These are phyloP conservation scores for Paragorgia papillata DNA, from an alignment of 92 coral and sea anemone genomes.

Conservation along the genomic window DNA sequence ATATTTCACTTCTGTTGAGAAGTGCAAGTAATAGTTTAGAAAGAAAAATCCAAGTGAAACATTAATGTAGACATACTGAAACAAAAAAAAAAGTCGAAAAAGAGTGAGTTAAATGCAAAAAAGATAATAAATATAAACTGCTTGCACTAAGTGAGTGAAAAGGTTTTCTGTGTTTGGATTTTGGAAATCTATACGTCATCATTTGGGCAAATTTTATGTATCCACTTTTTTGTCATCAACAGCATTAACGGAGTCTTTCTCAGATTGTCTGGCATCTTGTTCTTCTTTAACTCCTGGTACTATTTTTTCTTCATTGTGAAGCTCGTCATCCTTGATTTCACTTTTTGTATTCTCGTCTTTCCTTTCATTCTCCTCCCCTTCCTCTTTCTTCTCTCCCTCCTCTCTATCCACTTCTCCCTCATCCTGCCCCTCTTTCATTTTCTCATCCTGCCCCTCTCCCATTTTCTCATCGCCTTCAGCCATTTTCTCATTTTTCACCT, in stretches of 20 bases:
- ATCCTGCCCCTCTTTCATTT: not conserved
- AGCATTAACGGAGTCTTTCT: not conserved
- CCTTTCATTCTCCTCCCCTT: slow-evolving; percentile 41
- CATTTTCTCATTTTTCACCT: too few relatives aligned
- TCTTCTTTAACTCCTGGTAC: not conserved
- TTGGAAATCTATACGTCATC: slow-evolving; percentile 3
- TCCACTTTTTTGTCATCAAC: not conserved
- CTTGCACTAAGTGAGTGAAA: not conserved
- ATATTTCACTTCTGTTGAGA: too few relatives aligned
- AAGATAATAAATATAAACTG: too few relatives aligned
- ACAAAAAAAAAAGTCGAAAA: too few relatives aligned
- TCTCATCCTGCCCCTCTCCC: not conserved
- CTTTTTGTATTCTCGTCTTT: not conserved
- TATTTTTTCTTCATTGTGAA: not conserved
- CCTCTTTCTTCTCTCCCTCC: slow-evolving; percentile 16
- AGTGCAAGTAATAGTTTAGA: too few relatives aligned
- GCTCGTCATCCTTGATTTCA: not conserved
- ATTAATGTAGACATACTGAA: too few relatives aligned
- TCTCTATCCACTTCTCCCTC: slow-evolving; percentile 16
- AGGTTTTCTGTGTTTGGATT: not conserved
- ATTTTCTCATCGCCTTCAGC: slow-evolving; percentile 45
- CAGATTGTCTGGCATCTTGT: not conserved
- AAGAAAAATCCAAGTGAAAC: too few relatives aligned
- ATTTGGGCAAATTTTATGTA: not conserved
- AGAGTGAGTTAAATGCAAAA: too few relatives aligned